Evolutionary conservation across 2,888 invertebrate species (phyloP), one percentile per base, ranked within the genome.

Genomic region (Archaeoteleia sp.): DNA sequence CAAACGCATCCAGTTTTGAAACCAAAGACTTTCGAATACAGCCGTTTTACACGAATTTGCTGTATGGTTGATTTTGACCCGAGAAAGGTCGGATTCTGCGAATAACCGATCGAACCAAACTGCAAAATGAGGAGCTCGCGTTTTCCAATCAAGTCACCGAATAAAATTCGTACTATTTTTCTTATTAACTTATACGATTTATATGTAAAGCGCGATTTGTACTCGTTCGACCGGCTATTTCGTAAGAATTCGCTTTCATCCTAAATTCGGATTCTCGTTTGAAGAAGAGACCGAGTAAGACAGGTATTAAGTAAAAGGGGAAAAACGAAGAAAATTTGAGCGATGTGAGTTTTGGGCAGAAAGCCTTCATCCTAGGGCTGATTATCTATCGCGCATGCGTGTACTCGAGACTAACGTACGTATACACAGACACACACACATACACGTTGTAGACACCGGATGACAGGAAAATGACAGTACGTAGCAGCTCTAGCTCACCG

Each of bases 401-500:
- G 14, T 5, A 23, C 9, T 7, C 37, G 27, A 27, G 25, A 5
- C n/a, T 2, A 27, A 34, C 46, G 12, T 9, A 35, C 10, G 39
- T 10, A 14, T 20, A 34, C 48, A 37, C 30, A 30, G 32, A 15
- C 12, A 7, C n/a, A n/a, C n/a, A n/a, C n/a, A n/a, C n/a, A n/a
- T n/a, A n/a, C n/a, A n/a, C n/a, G n/a, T n/a, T n/a, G 20, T 20
- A 20, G 20, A 4, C 20, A 20, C 5, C 20, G 34, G 23, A 15
- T 9, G 14, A 55, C 1, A 34, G 30, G 43, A 1, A 23, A 32
- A 61, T 25, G 42, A 15, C 43, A 32, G 40, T 48, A 37, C 48
- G 48, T 53, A 71, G 72, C 80, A 78, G 78, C 78, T 80, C 78
- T 81, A 83, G 81, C 82, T 83, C 82, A 84, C 77, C 77, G 80